These are phyloP conservation scores for Ophraella communa DNA, from an alignment of 2,888 invertebrate genomes.

Conservation along the genomic window DNA sequence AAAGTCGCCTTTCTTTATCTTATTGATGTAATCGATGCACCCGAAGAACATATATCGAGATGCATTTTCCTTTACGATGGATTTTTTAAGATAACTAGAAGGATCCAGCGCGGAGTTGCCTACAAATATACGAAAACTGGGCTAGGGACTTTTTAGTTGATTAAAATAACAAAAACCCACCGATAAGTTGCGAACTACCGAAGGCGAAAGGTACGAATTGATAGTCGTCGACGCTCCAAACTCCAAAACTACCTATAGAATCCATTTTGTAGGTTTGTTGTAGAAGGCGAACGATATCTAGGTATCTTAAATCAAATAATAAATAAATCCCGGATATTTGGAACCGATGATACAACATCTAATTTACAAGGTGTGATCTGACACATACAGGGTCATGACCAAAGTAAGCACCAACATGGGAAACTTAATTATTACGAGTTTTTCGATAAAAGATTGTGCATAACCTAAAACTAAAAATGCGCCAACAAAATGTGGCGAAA, in stretches of 20 bases:
- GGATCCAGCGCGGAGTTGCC: constrained; percentile 86
- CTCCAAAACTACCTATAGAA: constrained; percentile 98
- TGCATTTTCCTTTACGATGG: constrained; percentile 72
- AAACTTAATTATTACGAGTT: too few relatives aligned
- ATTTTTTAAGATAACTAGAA: constrained; percentile 77
- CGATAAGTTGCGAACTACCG: constrained; percentile 95
- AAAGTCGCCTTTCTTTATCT: constrained; percentile 95
- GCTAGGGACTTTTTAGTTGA: not conserved
- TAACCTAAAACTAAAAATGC: constrained; percentile 47
- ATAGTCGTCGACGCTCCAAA: constrained; percentile 98
- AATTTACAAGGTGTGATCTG: not conserved
- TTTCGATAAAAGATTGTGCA: too few relatives aligned
- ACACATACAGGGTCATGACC: too few relatives aligned
- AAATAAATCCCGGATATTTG: too few relatives aligned
- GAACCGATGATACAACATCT: too few relatives aligned
- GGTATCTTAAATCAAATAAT: constrained; percentile 67
- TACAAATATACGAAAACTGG: constrained; percentile 51
- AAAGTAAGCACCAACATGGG: too few relatives aligned
- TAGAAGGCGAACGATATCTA: constrained; percentile 81
- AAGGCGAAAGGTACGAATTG: constrained; percentile 99
- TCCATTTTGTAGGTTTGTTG: constrained; percentile 96
- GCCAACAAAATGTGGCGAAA: constrained; percentile 77
- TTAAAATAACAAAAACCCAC: constrained; percentile 57
- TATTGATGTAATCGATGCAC: constrained; percentile 91
- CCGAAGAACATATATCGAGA: constrained; percentile 91